phyloP scores from a whole-genome alignment of 1,140 invertebrate genomes.

The Brachionus koreanus region DNA sequence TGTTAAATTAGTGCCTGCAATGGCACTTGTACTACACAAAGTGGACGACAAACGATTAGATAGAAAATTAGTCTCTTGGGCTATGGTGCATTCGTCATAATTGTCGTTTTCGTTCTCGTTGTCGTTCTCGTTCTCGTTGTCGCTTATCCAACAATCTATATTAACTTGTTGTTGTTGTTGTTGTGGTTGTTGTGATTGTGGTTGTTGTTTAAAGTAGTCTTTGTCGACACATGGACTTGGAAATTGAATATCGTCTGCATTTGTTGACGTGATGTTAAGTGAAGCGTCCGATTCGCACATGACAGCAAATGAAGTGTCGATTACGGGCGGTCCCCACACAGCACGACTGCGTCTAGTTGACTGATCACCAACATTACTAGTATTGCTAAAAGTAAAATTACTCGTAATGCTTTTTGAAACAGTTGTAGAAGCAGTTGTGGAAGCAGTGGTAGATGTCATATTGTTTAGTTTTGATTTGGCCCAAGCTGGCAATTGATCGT shows the following conservation, averaged over 20 bases:
- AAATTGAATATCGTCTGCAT: neutral
- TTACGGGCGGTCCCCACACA: conserved; percentile 18
- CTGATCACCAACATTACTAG: neutral
- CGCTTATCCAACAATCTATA: neutral
- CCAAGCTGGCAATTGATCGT: conserved; percentile 16
- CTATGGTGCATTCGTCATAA: neutral
- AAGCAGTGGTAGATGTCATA: neutral
- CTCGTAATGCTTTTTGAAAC: no score
- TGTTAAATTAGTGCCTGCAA: neutral
- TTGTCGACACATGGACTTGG: conserved; percentile 15
- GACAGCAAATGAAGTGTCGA: conserved; percentile 23
- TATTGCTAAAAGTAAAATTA: no score
- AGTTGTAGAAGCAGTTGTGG: no score
- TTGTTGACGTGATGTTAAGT: neutral
- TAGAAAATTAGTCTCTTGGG: neutral
- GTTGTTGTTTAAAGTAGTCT: neutral
- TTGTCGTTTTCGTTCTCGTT: no score
- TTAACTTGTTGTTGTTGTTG: neutral
- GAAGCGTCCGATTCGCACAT: neutral
- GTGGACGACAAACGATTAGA: neutral
- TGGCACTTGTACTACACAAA: neutral
- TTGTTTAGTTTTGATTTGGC: neutral
- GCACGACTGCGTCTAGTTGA: neutral
- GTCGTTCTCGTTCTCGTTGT: neutral
- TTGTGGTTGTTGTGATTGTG: neutral